Evolutionary conservation across 2,888 invertebrate genomes (phyloP).

Genomic region (Trypoxylon attenuatum): DNA sequence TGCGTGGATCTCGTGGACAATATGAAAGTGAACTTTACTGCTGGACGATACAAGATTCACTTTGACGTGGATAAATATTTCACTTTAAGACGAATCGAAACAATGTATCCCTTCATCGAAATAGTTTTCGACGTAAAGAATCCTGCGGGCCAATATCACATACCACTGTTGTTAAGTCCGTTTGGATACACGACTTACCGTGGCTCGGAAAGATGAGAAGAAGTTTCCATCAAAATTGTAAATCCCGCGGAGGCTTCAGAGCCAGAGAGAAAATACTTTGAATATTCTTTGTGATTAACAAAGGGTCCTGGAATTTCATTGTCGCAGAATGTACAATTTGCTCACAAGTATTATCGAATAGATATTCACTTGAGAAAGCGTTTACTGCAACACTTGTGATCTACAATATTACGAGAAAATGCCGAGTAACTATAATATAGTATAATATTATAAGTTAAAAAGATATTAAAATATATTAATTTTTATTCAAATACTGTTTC

Average conservation of each 20-base stretch:
- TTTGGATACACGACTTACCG: constrained; percentile 87
- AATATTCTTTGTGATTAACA: too few relatives aligned
- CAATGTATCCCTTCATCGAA: constrained; percentile 87
- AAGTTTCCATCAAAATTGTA: too few relatives aligned
- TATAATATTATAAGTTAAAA: too few relatives aligned
- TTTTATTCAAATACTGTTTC: not conserved
- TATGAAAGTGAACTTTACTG: constrained; percentile 76
- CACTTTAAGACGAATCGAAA: constrained; percentile 77
- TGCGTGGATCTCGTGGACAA: constrained; percentile 79
- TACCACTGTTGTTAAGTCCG: constrained; percentile 84
- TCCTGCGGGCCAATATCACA: constrained; percentile 82
- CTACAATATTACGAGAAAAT: not conserved
- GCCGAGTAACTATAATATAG: not conserved
- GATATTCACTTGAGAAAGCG: too few relatives aligned
- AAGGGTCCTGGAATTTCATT: too few relatives aligned
- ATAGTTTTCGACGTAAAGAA: constrained; percentile 82
- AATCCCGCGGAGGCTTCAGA: too few relatives aligned
- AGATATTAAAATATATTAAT: not conserved
- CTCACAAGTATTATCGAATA: too few relatives aligned
- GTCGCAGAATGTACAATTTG: too few relatives aligned
- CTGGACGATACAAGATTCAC: constrained; percentile 84
- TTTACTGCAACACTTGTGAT: too few relatives aligned
- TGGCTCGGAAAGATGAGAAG: constrained; percentile 77
- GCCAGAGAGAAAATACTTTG: too few relatives aligned
- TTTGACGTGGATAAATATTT: constrained; percentile 86